These are phyloP conservation scores for Ochlodes sylvanus DNA, from an alignment of 2,888 invertebrate genomes.

Conservation along the genomic window DNA sequence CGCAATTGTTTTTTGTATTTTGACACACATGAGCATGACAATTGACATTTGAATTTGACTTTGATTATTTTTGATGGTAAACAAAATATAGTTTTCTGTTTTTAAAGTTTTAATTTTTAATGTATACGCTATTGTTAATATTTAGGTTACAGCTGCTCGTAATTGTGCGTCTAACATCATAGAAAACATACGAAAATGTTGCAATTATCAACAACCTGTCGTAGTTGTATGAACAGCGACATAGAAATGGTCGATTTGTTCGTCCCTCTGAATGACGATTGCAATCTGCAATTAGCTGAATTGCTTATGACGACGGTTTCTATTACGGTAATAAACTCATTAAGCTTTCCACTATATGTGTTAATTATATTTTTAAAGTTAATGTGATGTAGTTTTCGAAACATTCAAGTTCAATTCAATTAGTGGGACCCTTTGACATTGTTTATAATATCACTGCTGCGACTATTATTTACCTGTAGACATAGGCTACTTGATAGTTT, in stretches of 20 bases:
- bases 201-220: conserved; percentile 63
- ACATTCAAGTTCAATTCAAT: too few species aligned
- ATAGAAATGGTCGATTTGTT: conserved; percentile 62
- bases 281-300: conserved; percentile 59
- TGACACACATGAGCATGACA: too few species aligned
- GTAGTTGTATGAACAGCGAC: conserved; percentile 74
- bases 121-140: too few species aligned
- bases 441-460: too few species aligned
- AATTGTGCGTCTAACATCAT: not conserved
- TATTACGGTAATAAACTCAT: conserved; percentile 55
- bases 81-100: not conserved
- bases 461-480: too few species aligned
- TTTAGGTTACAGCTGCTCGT: not conserved
- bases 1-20: too few species aligned
- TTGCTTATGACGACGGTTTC: conserved; percentile 64
- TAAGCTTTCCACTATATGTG: not conserved
- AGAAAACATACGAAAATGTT: conserved; percentile 53
- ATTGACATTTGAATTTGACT: not conserved
- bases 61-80: conserved; percentile 5
- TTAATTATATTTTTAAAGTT: too few species aligned
- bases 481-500: too few species aligned
- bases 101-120: too few species aligned
- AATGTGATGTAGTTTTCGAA: too few species aligned
- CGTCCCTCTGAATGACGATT: conserved; percentile 59
- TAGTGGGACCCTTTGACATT: too few species aligned